These are phyloP conservation scores for Cyphomyrus discorhynchus DNA, from an alignment of 2,113 vertebrate species.

Conservation along the genomic window DNA sequence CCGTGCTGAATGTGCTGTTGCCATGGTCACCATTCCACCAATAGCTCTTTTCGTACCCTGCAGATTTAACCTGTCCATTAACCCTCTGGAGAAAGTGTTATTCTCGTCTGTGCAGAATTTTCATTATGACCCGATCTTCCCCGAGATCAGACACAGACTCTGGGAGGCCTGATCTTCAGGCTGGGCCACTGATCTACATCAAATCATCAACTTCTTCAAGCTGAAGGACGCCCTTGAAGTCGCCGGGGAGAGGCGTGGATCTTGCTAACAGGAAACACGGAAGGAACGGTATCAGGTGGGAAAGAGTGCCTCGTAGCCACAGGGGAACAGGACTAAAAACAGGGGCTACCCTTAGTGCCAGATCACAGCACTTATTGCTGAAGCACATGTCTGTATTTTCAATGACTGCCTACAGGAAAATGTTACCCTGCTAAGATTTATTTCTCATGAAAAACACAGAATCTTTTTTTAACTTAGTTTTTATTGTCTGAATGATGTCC, in stretches of 20 bases:
- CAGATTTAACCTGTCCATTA: constrained; percentile 21
- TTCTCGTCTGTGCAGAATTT: constrained; percentile 12
- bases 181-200: constrained; percentile 9
- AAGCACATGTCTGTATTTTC: background rate
- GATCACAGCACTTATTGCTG: background rate
- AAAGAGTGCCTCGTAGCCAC: background rate
- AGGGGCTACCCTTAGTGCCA: background rate
- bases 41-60: constrained; percentile 16
- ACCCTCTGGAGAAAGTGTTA: constrained; percentile 18
- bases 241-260: background rate
- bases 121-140: constrained; percentile 13
- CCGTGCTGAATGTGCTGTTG: constrained; percentile 13
- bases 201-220: constrained; percentile 10
- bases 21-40: constrained; percentile 19
- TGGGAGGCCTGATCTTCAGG: constrained; percentile 5
- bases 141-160: background rate
- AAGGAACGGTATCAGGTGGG: background rate
- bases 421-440: background rate
- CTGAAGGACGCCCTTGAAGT: constrained; percentile 5
- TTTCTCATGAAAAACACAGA: background rate
- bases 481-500: background rate
- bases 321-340: background rate
- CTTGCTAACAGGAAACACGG: background rate
- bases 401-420: background rate
- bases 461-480: background rate